Evolutionary conservation across 2,888 invertebrate genomes (phyloP).

Genomic region (Dynastes grantii): DNA sequence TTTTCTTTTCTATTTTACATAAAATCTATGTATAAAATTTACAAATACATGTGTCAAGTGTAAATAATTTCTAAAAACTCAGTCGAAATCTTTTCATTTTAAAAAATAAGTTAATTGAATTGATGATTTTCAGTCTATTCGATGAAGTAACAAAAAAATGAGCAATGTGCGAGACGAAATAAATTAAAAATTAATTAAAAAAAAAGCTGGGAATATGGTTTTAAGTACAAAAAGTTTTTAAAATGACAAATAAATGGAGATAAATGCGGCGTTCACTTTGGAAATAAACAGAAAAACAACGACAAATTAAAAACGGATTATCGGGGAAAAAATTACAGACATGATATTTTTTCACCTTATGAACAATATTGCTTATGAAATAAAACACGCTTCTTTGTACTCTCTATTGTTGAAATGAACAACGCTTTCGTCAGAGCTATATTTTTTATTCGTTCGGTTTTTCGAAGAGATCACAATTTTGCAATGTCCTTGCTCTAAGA

Average conservation of each 20-base stretch:
- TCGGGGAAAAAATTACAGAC: neutral
- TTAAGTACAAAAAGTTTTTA: constrained; percentile 47
- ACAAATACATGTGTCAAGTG: constrained; percentile 39
- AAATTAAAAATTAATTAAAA: constrained; percentile 14
- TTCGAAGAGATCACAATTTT: constrained; percentile 38
- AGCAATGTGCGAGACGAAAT: constrained; percentile 52
- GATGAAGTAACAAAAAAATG: constrained; percentile 58
- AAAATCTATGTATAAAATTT: constrained; percentile 42
- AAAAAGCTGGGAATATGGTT: constrained; percentile 27
- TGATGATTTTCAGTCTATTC: constrained; percentile 66
- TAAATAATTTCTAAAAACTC: constrained; percentile 59
- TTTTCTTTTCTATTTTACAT: constrained; percentile 5
- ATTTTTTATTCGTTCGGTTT: constrained; percentile 16
- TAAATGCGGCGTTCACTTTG: neutral
- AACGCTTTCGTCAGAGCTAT: constrained; percentile 7
- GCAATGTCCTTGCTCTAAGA: constrained; percentile 26
- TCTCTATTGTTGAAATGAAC: constrained; percentile 42
- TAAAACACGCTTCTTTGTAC: constrained; percentile 37
- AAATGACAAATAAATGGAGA: neutral
- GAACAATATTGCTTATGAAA: constrained; percentile 27
- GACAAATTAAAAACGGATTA: no score
- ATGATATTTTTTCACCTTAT: neutral
- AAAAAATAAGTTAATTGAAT: constrained; percentile 63
- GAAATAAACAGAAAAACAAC: constrained; percentile 8
- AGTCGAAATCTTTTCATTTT: constrained; percentile 61